Conservation (phyloP, 2,797 vertebrate genomes). For the Pampus argenteus region DNA sequence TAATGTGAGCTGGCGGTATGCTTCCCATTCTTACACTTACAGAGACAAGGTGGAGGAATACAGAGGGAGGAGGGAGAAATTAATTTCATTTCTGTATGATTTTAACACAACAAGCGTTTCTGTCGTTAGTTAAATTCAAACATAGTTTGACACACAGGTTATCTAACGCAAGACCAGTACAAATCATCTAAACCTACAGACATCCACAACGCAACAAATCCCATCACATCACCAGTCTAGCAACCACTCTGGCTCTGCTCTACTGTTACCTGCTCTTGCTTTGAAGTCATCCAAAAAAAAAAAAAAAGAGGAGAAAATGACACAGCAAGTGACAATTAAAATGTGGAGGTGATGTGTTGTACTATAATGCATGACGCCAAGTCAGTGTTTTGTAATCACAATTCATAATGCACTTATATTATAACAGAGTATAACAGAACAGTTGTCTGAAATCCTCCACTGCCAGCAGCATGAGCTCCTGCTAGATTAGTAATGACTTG, state of each 20-base stretch:
- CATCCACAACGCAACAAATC: slow-evolving; percentile 39
- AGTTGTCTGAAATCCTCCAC: neutral
- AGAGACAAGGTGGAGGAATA: slow-evolving; percentile 10
- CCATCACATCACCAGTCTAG: slow-evolving; percentile 67
- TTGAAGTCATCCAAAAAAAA: slow-evolving; percentile 66
- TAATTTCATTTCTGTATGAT: neutral
- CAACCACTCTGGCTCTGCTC: slow-evolving; percentile 39
- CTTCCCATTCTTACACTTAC: slow-evolving; percentile 26
- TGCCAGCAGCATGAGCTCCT: slow-evolving; percentile 10
- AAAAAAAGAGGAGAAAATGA: slow-evolving; percentile 63
- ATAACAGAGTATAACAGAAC: neutral
- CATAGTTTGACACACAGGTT: slow-evolving; percentile 37
- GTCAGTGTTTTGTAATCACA: slow-evolving; percentile 11
- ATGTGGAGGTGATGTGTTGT: slow-evolving; percentile 9
- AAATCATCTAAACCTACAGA: slow-evolving; percentile 55
- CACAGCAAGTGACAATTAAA: slow-evolving; percentile 52
- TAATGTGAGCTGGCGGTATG: slow-evolving; percentile 65
- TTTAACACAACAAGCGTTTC: neutral
- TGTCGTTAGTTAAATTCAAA: slow-evolving; percentile 9
- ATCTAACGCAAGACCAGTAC: slow-evolving; percentile 35
- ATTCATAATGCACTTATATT: slow-evolving; percentile 6
- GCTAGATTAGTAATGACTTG: slow-evolving; percentile 32
- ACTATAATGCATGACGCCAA: neutral
- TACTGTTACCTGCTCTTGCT: slow-evolving; percentile 83
- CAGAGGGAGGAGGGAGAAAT: neutral